Evolutionary conservation across 64 coral and sea anemone genomes (phyloP).

Genomic region (Montipora cactus): DNA sequence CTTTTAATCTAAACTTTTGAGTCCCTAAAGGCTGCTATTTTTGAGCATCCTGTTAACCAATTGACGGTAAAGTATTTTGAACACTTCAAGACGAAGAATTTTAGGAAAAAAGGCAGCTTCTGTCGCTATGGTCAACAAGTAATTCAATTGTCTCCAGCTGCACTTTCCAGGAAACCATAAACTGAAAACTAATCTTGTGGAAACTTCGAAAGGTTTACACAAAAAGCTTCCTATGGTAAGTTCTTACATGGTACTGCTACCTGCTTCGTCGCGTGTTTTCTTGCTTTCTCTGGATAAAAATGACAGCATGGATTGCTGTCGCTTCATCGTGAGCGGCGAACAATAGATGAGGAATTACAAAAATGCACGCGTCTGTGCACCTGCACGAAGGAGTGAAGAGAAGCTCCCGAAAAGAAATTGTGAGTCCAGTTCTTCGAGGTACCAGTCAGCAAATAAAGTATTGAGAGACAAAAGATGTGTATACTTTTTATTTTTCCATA

Average conservation of each 20-base stretch:
- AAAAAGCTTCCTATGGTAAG: neutral
- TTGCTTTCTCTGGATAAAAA: neutral
- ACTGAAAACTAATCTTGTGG: neutral
- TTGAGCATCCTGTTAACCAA: neutral
- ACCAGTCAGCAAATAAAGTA: too few relatives aligned
- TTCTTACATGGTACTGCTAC: neutral
- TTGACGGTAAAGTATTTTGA: neutral
- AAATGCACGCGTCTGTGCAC: too few relatives aligned
- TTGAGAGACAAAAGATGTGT: too few relatives aligned
- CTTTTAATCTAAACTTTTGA: neutral
- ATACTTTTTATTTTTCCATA: too few relatives aligned
- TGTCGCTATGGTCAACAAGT: neutral
- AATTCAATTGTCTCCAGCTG: neutral
- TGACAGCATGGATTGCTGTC: neutral
- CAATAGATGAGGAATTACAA: neutral
- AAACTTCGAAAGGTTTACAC: neutral
- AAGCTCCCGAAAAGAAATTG: too few relatives aligned
- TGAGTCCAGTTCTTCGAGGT: too few relatives aligned
- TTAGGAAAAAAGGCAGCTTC: neutral
- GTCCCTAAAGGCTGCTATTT: neutral
- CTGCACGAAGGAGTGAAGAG: too few relatives aligned
- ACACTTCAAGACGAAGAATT: neutral
- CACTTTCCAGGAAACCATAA: neutral
- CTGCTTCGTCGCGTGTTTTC: neutral
- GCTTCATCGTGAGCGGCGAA: neutral